Evolutionary conservation across 2,113 vertebrate genomes (phyloP).

Genomic region (Clupea harengus): DNA sequence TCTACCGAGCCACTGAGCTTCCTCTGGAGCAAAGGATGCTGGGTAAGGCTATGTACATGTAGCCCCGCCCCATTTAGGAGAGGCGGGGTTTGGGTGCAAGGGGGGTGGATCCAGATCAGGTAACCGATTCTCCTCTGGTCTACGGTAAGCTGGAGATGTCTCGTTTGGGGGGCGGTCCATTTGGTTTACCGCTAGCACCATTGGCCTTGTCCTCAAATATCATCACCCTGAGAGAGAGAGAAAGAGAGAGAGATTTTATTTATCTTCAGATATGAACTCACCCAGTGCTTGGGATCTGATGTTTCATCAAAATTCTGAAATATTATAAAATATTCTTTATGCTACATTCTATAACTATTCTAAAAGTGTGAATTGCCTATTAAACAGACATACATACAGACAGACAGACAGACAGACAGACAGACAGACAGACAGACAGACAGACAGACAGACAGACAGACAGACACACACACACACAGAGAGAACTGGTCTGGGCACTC

Average conservation of each 20-base stretch:
- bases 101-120: constrained; percentile 43
- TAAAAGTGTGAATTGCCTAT: not conserved
- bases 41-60: constrained; percentile 52
- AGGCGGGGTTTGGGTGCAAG: not conserved
- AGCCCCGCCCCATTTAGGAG: no score
- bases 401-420: not conserved
- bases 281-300: no score
- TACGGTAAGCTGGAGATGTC: constrained; percentile 94
- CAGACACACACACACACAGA: not conserved
- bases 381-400: not conserved
- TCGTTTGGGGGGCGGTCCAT: constrained; percentile 89
- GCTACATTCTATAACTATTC: no score
- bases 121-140: constrained; percentile 42
- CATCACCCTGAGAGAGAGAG: constrained; percentile 78
- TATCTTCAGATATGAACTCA: no score
- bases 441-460: not conserved
- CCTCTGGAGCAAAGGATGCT: constrained; percentile 37
- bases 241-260: constrained; percentile 3
- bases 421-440: not conserved
- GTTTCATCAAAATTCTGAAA: no score
- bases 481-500: no score
- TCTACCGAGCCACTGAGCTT: constrained; percentile 21
- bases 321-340: no score
- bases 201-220: constrained; percentile 96
- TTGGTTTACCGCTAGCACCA: constrained; percentile 73